Evolutionary conservation across 2,797 vertebrate species (phyloP), one percentile per base, ranked within the genome.

Genomic region (Hipposideros larvatus): DNA sequence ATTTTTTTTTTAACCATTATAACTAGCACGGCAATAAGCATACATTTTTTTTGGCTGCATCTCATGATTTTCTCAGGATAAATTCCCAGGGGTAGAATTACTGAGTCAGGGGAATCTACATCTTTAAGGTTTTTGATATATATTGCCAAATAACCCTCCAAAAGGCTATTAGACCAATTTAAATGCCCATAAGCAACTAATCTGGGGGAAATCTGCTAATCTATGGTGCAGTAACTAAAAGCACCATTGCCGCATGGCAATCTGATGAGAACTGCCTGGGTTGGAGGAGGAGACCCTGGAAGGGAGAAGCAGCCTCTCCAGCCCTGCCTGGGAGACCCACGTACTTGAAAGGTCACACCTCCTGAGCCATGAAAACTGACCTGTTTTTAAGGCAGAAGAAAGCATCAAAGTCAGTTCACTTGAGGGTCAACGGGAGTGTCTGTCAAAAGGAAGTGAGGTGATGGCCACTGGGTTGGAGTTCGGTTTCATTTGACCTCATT

Each of bases 401-500:
- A 78, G 70, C 53, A 24, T 26, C 68, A 11, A 68, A 31, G 41
- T 83, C 86, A 61, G 96, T 92, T 97, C 93, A 94, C 83, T 22
- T 4, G 11, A 83, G 71, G 91, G 95, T 95, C 94, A 97, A 18
- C 1, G 0, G 26, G 48, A 61, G 31, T 37, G 10, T 66, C 89
- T 94, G 86, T 93, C 59, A 34, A 74, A 59, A 83, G 55, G 11
- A 68, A 46, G 11, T 0, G 8, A 65, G 89, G 94, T 87, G 31
- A 92, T 9, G 55, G 83, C 37, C 37, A 0, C 73, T 11, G 31
- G 57, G 22, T 41, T 28, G 70, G 94, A 68, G 70, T 94, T 91
- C 14, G 22, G 37, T 97, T 97, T 97, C 97, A 87, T 57, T 77
- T 96, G 96, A 91, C 91, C 97, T 96, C 88, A 19, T 63, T 88